These are phyloP conservation scores for Epistrophella euchroma DNA, from an alignment of 2,888 invertebrate species.

Conservation along the genomic window DNA sequence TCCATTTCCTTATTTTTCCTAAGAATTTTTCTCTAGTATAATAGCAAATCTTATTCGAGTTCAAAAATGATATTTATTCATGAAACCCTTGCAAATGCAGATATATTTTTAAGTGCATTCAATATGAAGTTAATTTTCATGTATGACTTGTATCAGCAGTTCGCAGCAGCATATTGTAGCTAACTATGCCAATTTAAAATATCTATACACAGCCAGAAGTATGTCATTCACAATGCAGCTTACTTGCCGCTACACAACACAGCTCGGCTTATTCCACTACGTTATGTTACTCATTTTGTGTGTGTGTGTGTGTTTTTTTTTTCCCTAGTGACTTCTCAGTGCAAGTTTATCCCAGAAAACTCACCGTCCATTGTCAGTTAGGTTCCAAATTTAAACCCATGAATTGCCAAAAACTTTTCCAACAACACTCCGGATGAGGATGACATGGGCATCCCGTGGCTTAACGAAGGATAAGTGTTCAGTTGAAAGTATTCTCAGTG, in stretches of 20 bases:
- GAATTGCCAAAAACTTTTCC: constrained; percentile 63
- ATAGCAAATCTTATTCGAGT: too few species aligned
- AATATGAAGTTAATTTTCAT: constrained; percentile 17
- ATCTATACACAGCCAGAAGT: not conserved
- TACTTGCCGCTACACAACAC: constrained; percentile 8
- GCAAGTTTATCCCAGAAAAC: constrained; percentile 29
- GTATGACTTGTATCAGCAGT: constrained; percentile 20
- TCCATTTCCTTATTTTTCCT: too few species aligned
- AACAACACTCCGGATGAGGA: constrained; percentile 44
- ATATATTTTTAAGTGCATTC: not conserved
- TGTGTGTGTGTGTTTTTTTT: constrained; percentile 4
- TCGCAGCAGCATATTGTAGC: not conserved
- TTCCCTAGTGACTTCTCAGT: not conserved
- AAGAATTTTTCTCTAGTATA: too few species aligned
- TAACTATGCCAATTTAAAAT: constrained; percentile 33
- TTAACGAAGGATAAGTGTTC: constrained; percentile 68
- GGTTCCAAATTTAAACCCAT: constrained; percentile 61
- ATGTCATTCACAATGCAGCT: constrained; percentile 30
- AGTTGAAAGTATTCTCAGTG: constrained; percentile 49
- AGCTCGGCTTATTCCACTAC: constrained; percentile 31
- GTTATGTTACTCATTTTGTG: constrained; percentile 9
- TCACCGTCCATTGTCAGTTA: constrained; percentile 51
- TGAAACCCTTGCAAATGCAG: not conserved
- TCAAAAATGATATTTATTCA: not conserved
- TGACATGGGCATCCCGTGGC: constrained; percentile 43